phyloP scores from a whole-genome alignment of 1,140 invertebrate species.

The Atta texana region DNA sequence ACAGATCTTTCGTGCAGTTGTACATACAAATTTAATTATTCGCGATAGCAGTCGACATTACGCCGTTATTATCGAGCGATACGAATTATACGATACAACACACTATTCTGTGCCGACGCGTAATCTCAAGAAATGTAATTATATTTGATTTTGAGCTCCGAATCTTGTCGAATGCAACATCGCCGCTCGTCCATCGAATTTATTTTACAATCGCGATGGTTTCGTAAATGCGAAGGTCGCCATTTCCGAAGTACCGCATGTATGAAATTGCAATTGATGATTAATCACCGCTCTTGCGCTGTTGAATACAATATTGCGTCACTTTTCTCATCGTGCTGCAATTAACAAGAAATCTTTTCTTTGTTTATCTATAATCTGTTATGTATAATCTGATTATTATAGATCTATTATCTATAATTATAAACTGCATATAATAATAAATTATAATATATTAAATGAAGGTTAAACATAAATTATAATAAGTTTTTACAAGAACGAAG shows the following conservation, averaged over 20 bases:
- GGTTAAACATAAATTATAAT: neutral
- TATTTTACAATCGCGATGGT: neutral
- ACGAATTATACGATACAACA: conserved; percentile 11
- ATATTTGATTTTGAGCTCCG: neutral
- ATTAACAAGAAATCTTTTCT: conserved; percentile 10
- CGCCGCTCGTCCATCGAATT: neutral
- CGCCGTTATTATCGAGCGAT: conserved; percentile 44
- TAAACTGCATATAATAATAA: neutral
- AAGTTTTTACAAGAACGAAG: no score
- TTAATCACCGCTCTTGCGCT: conserved; percentile 31
- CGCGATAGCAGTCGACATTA: conserved; percentile 12
- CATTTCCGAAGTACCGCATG: neutral
- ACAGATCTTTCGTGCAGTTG: neutral
- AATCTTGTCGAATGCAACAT: conserved; percentile 3
- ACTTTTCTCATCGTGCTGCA: neutral
- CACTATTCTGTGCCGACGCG: neutral
- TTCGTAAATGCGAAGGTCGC: conserved; percentile 22
- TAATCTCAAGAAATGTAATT: conserved; percentile 22
- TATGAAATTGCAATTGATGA: conserved; percentile 14
- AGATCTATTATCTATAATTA: neutral
- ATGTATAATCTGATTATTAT: no score
- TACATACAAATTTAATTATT: conserved; percentile 30
- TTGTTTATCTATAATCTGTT: neutral
- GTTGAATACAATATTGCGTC: conserved; percentile 20
- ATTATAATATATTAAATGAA: neutral